Conservation (phyloP, 2,113 vertebrate genomes). For the Sinocyclocheilus maitianheensis region DNA sequence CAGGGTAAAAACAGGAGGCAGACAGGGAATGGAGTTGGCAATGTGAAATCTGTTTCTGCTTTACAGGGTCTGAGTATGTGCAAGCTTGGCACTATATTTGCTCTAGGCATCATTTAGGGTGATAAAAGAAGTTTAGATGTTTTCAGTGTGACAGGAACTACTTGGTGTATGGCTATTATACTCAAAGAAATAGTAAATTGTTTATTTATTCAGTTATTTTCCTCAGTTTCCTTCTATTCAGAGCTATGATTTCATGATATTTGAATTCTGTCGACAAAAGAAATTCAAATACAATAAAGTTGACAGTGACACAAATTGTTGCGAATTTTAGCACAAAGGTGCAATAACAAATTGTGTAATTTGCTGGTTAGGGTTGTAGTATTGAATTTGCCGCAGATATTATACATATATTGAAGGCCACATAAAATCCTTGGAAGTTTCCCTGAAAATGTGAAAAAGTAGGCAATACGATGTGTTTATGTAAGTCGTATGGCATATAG, state of each 20-base stretch:
- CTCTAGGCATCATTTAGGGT: neutral
- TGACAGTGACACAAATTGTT: neutral
- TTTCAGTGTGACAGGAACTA: neutral
- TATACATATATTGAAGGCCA: too few relatives aligned
- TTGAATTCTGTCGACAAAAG: neutral
- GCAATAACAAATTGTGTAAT: too few relatives aligned
- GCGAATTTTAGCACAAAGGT: neutral
- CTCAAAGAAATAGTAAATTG: neutral
- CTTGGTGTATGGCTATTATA: neutral
- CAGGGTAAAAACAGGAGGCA: conserved; percentile 77
- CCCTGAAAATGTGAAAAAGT: neutral
- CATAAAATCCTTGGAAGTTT: neutral
- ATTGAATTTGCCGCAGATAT: too few relatives aligned
- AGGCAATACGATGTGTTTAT: neutral
- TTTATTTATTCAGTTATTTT: neutral
- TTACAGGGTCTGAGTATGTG: conserved; percentile 75
- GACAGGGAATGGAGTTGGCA: conserved; percentile 78
- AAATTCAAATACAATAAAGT: neutral
- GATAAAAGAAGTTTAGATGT: neutral
- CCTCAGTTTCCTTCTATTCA: neutral
- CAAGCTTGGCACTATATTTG: conserved; percentile 42
- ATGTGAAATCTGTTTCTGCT: conserved; percentile 85
- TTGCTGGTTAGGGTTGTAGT: too few relatives aligned
- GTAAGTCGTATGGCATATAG: neutral
- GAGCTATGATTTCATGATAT: neutral